Evolutionary conservation across 1,140 invertebrate species (phyloP), one percentile per base, ranked within the genome.

Genomic region (Halyomorpha halys): DNA sequence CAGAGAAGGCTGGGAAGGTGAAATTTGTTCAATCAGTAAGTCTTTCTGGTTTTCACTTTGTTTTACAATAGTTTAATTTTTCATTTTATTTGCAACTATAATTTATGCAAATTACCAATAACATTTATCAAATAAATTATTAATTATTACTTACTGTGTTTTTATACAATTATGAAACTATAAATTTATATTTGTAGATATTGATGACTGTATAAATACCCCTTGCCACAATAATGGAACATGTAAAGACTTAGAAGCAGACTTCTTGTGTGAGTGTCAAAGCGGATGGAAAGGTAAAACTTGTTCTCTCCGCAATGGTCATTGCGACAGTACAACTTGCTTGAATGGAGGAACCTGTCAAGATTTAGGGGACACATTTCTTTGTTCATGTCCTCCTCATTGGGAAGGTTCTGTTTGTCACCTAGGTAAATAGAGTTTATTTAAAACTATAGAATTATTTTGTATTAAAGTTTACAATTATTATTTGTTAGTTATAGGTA

Each of bases 331-430:
- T 27, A 76, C 77, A 3, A 84, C 92, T 0, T 96, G 93, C 74
- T 81, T 87, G 72, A 92, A 96, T 76, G 88, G 86, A 59, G 93
- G 89, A 51, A 89, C 83, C 59, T 97, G 93, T 75, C 76, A 86
- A 25, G 86, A 90, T 73, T 76, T 86, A 60, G 81, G 84, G 62
- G 83, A 89, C 70, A 80, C 81, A 14, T 93, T 89, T 75, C 78
- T 78, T 54, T 93, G 90, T 74, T 79, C 84, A 54, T 93, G 90
- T 76, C 82, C 84, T 13, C 72, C 84, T 6, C 85, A 89, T 23
- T 95, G 90, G 90, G 83, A 85, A 67, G 91, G 91, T 44, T 79
- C 82, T 51, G 78, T 85, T 62, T 93, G 90, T 73, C 86, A 92
- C 72, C 80, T 83, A 70, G 85, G 83, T 78, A 75, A 77, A 72